Evolutionary conservation across 2,888 invertebrate species (phyloP).

Genomic region (Anorthoa munda): DNA sequence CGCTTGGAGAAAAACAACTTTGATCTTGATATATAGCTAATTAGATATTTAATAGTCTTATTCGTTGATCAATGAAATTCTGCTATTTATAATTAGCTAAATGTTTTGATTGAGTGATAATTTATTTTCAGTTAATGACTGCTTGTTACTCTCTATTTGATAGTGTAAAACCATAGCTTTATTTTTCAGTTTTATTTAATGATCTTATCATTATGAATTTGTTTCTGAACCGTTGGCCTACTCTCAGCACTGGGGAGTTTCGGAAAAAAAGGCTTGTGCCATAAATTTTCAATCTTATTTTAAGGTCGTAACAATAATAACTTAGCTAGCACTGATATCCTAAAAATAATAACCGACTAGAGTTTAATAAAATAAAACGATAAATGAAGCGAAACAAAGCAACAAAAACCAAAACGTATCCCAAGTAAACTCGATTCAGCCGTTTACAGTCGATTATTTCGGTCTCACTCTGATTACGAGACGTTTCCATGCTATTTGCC

Average conservation of each 20-base stretch:
- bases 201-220: background rate
- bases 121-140: background rate
- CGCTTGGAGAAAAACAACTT: conserved; percentile 60
- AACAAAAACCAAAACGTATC: conserved; percentile 35
- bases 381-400: background rate
- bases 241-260: no score
- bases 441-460: conserved; percentile 56
- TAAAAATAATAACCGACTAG: background rate
- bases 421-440: conserved; percentile 25
- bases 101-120: conserved; percentile 1
- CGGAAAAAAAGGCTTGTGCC: no score
- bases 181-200: background rate
- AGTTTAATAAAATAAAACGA: background rate
- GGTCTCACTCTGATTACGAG: conserved; percentile 65
- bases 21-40: conserved; percentile 50
- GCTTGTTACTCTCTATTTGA: background rate
- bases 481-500: conserved; percentile 63
- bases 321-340: background rate
- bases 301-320: no score
- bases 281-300: no score
- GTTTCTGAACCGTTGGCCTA: background rate
- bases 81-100: background rate
- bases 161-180: no score
- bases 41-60: conserved; percentile 29
- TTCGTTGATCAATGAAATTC: conserved; percentile 15